These are phyloP conservation scores for Eurystomus gularis DNA, from an alignment of 2,113 vertebrate species.

Conservation along the genomic window DNA sequence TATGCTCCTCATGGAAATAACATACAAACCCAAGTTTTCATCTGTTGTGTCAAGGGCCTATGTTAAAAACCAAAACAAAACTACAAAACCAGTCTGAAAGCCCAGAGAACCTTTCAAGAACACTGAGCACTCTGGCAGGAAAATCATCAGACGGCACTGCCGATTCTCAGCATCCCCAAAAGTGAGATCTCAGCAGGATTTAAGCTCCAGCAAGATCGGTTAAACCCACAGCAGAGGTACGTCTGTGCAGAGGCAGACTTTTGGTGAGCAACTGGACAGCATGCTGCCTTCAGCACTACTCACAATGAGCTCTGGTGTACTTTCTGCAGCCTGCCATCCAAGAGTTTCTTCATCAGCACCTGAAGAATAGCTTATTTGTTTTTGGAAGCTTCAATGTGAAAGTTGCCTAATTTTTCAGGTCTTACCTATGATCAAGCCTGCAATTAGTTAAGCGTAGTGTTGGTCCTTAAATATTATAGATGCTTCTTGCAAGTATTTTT, in stretches of 20 bases:
- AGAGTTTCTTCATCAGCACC: not conserved
- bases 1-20: not conserved
- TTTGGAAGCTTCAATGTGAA: not conserved
- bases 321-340: not conserved
- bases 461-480: not conserved
- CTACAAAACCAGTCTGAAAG: not conserved
- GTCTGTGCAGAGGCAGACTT: not conserved
- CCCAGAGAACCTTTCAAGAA: not conserved
- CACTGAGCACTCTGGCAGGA: not conserved
- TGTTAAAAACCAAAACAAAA: not conserved
- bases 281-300: not conserved
- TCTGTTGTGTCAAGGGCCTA: not conserved
- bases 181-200: not conserved
- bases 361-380: not conserved
- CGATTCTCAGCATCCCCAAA: not conserved
- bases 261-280: not conserved
- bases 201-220: not conserved
- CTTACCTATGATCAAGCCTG: not conserved
- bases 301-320: not conserved
- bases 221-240: not conserved
- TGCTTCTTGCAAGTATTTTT: not conserved
- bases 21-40: not conserved
- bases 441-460: not conserved
- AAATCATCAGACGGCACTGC: not conserved
- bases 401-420: not conserved